phyloP scores from a whole-genome alignment of 1,140 invertebrate genomes.

The Bombus confusus region DNA sequence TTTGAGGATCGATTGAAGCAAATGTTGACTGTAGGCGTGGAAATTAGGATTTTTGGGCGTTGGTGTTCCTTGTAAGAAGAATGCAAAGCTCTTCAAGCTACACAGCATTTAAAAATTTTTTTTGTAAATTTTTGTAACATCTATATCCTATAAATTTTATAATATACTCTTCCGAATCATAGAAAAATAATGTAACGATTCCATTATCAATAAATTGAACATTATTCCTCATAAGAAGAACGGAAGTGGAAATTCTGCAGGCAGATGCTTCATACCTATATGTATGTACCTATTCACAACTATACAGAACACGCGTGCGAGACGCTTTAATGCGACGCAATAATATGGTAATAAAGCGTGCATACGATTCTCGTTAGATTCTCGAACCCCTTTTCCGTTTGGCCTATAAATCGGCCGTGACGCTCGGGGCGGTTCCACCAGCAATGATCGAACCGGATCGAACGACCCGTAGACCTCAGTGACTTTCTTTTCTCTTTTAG shows the following conservation, averaged over 20 bases:
- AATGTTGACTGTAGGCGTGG: not conserved
- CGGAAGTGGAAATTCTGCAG: not conserved
- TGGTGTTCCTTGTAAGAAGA: not conserved
- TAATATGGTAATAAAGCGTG: slow-evolving; percentile 64
- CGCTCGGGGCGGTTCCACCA: slow-evolving; percentile 46
- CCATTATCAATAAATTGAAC: not conserved
- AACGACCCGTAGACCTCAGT: slow-evolving; percentile 3
- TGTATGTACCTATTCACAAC: not conserved
- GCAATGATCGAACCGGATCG: slow-evolving; percentile 56
- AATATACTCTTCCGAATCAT: too few species aligned
- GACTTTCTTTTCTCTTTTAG: not conserved
- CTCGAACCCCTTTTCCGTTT: slow-evolving; percentile 51
- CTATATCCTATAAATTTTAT: not conserved
- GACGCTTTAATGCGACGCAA: slow-evolving; percentile 49
- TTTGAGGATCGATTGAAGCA: not conserved
- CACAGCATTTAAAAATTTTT: not conserved
- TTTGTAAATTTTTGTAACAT: too few species aligned
- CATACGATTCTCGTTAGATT: slow-evolving; percentile 60
- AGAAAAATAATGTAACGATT: not conserved
- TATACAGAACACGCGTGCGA: slow-evolving; percentile 15
- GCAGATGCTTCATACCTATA: slow-evolving; percentile 32
- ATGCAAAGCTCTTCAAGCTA: too few species aligned
- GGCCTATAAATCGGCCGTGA: slow-evolving; percentile 61
- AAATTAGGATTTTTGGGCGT: not conserved
- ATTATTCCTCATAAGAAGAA: not conserved